Evolutionary conservation across 2,113 vertebrate species (phyloP).

Genomic region (Crotalus helleri): DNA sequence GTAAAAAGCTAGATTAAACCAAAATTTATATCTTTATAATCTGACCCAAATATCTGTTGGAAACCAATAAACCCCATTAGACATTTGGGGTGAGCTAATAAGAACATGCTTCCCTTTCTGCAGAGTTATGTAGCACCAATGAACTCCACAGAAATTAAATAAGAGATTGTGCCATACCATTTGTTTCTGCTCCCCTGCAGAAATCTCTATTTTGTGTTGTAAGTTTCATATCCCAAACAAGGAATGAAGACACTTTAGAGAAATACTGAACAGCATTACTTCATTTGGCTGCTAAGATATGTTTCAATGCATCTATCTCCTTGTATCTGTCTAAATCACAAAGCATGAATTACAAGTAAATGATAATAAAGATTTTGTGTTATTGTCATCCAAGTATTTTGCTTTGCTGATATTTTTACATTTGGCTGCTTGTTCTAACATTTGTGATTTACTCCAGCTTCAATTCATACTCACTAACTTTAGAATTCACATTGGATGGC

Average conservation of each 20-base stretch:
- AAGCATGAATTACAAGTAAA: constrained; percentile 62
- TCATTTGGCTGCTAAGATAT: constrained; percentile 54
- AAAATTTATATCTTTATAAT: not conserved
- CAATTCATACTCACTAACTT: constrained; percentile 53
- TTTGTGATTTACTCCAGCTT: constrained; percentile 49
- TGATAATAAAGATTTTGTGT: constrained; percentile 58
- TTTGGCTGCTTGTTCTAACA: constrained; percentile 59
- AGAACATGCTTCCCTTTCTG: not conserved
- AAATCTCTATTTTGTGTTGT: constrained; percentile 50
- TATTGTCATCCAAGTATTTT: constrained; percentile 65
- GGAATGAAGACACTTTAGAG: constrained; percentile 45
- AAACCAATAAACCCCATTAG: not conserved
- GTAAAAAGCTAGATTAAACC: not conserved
- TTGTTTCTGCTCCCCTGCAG: constrained; percentile 26
- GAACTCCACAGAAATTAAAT: not conserved
- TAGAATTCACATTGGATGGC: constrained; percentile 20
- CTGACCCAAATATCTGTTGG: not conserved
- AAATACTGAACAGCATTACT: constrained; percentile 59
- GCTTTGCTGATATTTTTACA: constrained; percentile 61
- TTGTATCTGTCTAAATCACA: constrained; percentile 64
- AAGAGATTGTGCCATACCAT: constrained; percentile 27
- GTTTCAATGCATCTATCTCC: constrained; percentile 59
- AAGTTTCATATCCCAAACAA: constrained; percentile 53
- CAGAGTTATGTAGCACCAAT: not conserved
- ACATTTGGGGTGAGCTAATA: not conserved